Base-by-base conservation (phyloP, 2,888 invertebrate species). In the Odontothrips loti region DNA sequence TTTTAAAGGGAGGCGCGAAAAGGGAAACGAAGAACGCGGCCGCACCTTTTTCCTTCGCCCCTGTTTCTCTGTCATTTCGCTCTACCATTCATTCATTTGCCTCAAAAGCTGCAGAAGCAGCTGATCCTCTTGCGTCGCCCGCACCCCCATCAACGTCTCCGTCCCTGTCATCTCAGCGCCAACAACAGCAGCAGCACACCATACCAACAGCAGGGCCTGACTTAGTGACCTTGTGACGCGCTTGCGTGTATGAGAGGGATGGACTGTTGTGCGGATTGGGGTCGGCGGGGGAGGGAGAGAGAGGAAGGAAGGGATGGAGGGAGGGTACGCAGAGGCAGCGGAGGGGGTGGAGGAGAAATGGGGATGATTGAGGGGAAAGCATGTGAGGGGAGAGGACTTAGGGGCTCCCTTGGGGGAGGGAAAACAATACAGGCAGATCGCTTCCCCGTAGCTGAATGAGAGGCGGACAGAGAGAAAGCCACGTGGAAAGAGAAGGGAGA, bases 181-280 rank as follows among this genome's bases (percentile, higher is more conserved):
- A n/a, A n/a, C n/a, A n/a, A n/a, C n/a, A n/a, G n/a, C n/a, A n/a
- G n/a, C n/a, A n/a, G n/a, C n/a, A n/a, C n/a, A n/a, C n/a, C n/a
- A n/a, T n/a, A n/a, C n/a, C n/a, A n/a, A n/a, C n/a, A n/a, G n/a
- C n/a, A n/a, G n/a, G n/a, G n/a, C n/a, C 9, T 68, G 68, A 68
- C 68, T 68, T 68, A 68, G 68, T 68, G 68, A 68, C 68, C 68
- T 68, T 68, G 68, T 11, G 23, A 8, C n/a, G n/a, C n/a, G n/a
- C n/a, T n/a, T n/a, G n/a, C 9, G 63, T n/a, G 63, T n/a, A 1
- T 2, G 63, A 63, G 63, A 11, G n/a, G 6, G 63, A 63, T n/a
- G n/a, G n/a, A n/a, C n/a, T n/a, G n/a, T n/a, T n/a, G 63, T 17
- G 51, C 51, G 51, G 51, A 51, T 51, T 51, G n/a, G 63, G 9